Conservation (phyloP, 2,888 invertebrate species). For the Ophion obscuratus region DNA sequence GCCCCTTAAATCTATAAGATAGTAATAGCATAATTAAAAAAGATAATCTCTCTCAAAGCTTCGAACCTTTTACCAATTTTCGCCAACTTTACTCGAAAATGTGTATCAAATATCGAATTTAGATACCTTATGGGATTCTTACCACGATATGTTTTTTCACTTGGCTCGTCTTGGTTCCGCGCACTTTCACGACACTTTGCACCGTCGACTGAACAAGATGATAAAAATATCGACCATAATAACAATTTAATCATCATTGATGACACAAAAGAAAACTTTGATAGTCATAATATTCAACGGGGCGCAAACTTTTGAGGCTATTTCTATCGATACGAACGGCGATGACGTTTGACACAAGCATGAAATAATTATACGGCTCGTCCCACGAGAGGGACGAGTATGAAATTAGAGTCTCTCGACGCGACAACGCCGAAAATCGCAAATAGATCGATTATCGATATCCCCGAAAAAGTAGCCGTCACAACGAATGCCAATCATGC, state of each 20-base stretch:
- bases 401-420: constrained; percentile 9
- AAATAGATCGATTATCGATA: constrained; percentile 40
- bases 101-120: background rate
- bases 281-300: constrained; percentile 1
- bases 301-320: constrained; percentile 29
- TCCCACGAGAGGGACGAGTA: background rate
- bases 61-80: background rate
- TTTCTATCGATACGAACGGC: constrained; percentile 11
- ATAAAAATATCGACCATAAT: constrained; percentile 44
- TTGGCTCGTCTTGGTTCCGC: constrained; percentile 2
- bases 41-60: background rate
- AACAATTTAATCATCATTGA: constrained; percentile 60
- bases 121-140: constrained; percentile 20
- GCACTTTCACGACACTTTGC: constrained; percentile 37
- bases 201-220: constrained; percentile 35
- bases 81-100: background rate
- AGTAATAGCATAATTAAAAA: too few relatives aligned
- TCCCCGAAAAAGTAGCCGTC: background rate
- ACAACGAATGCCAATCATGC: background rate
- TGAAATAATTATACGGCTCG: background rate
- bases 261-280: constrained; percentile 11
- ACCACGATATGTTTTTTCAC: constrained; percentile 37
- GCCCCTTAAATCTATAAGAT: background rate
- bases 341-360: constrained; percentile 33
- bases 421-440: background rate